These are phyloP conservation scores for Agonopterix arenella DNA, from an alignment of 2,888 invertebrate species.

Conservation along the genomic window DNA sequence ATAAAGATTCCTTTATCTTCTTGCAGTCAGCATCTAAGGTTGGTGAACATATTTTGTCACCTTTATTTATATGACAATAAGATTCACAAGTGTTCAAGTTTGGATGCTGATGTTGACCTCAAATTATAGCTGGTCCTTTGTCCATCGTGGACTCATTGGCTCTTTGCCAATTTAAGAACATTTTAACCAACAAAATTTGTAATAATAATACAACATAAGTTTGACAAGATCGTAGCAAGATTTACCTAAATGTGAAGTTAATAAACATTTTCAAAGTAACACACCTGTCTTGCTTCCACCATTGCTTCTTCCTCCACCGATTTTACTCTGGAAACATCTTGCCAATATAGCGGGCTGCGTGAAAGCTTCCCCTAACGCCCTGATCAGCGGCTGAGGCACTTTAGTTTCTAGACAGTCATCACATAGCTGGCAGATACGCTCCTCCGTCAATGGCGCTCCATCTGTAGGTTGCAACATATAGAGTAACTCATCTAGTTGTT, in stretches of 20 bases:
- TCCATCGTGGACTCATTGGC: no score
- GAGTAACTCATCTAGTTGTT: constrained; percentile 35
- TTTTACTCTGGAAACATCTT: constrained; percentile 80
- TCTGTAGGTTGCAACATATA: constrained; percentile 34
- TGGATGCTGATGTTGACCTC: no score
- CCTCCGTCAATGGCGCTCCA: constrained; percentile 82
- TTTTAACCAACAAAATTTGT: no score
- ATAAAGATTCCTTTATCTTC: no score
- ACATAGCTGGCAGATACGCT: constrained; percentile 84
- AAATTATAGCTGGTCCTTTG: no score
- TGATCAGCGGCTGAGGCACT: constrained; percentile 83
- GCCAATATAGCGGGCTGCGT: constrained; percentile 78
- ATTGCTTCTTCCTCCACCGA: constrained; percentile 25
- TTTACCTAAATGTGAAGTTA: not conserved
- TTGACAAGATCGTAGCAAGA: no score
- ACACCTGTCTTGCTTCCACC: constrained; percentile 42
- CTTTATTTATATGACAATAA: no score
- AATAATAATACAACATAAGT: no score
- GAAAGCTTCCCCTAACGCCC: constrained; percentile 88
- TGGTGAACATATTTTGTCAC: no score
- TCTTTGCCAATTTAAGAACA: no score
- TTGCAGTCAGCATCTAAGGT: no score
- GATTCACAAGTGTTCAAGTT: no score
- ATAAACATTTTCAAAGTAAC: constrained; percentile 6
- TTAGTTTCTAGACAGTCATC: constrained; percentile 83